phyloP scores from a whole-genome alignment of 2,113 vertebrate species.

The Ochotona princeps region DNA sequence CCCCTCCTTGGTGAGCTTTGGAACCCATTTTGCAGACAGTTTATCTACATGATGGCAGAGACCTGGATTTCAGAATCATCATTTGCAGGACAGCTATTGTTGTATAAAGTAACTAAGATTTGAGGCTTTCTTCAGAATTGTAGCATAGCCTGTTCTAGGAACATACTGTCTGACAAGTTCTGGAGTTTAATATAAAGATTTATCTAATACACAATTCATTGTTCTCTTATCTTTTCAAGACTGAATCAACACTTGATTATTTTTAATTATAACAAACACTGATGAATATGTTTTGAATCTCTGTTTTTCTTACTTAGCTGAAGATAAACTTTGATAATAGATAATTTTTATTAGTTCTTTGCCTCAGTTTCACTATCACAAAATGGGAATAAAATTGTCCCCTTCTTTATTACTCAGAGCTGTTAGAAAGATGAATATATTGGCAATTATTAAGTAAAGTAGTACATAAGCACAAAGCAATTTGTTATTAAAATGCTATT shows the following conservation, averaged over 20 bases:
- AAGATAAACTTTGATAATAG: conserved; percentile 1
- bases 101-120: not conserved
- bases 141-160: not conserved
- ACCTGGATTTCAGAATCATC: not conserved
- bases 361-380: conserved; percentile 61
- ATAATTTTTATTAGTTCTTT: conserved; percentile 31
- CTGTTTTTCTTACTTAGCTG: conserved; percentile 3
- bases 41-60: not conserved
- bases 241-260: not conserved
- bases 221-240: not conserved
- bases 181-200: not conserved
- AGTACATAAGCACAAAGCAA: not conserved
- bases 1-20: not conserved
- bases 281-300: not conserved
- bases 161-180: not conserved
- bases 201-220: not conserved
- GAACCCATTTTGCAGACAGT: not conserved
- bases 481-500: conserved; percentile 56
- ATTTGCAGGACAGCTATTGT: not conserved
- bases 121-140: not conserved
- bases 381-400: conserved; percentile 31
- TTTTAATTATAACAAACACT: conserved; percentile 12
- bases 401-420: not conserved
- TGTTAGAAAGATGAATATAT: conserved; percentile 75
- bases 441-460: conserved; percentile 60